Base-by-base conservation (phyloP, 1,140 invertebrate genomes). In the Diorhabda elongata region DNA sequence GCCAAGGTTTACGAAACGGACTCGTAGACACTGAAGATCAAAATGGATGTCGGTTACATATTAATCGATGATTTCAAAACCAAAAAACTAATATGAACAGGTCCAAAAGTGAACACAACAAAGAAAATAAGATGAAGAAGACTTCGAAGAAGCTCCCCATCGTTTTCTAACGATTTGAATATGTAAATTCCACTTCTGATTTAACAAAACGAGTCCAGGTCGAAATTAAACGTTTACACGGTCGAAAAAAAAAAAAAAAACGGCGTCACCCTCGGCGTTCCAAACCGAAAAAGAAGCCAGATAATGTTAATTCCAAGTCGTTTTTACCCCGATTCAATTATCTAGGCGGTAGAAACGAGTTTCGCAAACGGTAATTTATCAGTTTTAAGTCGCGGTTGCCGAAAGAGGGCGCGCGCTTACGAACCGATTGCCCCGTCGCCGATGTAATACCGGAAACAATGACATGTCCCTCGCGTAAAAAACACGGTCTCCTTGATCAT, bases 401-500 rank as follows among this genome's bases (percentile, higher is more conserved):
- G 2, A 26, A 26, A 44, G 65, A 42, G 41, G 47, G 47, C 47
- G 47, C 47, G 47, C 47, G 8, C 45, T 57, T 57, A 43, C 42
- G 44, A 11, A 59, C 42, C 59, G 60, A 61, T 68, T 58, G 66
- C 59, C 57, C 26, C 47, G 47, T 52, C 47, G 47, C 47, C 47
- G 45, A 68, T 56, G 44, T 47, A 66, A 69, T 71, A 59, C 63
- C 66, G 74, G 73, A 75, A 75, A 75, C 74, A 75, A 75, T 74
- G 66, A 67, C 69, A 67, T 67, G 66, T 77, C 74, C 73, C 73
- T 57, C 44, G 74, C 70, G 75, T 76, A 77, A 77, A 77, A 77
- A 75, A 75, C 73, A 69, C 71, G 74, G 60, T 64, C 71, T 72
- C 61, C 73, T 73, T 71, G 76, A 77, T 76, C 73, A 75, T 73